Percentiles rank a stretch among this genome's conserved stretches.
Conservation (phyloP, 2,888 invertebrate species). For the Aspidiotus destructor region DNA sequence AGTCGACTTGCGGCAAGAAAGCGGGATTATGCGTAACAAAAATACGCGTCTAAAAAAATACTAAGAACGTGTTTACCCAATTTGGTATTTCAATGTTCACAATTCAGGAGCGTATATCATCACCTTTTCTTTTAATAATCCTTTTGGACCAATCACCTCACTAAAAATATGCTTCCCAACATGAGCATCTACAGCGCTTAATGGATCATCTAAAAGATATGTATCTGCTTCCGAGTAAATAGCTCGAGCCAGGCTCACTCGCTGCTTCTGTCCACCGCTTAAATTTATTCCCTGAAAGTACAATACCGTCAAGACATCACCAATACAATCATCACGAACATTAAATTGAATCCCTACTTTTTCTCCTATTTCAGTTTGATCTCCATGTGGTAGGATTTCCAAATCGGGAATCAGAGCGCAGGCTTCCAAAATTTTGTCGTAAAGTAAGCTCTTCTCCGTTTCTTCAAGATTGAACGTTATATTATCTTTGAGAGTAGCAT, state of each 20-base stretch:
- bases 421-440: constrained; percentile 72
- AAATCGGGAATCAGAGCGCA: constrained; percentile 88
- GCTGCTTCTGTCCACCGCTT: constrained; percentile 86
- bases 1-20: constrained; percentile 80
- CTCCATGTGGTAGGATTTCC: constrained; percentile 85
- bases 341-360: not conserved
- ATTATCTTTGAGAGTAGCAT: constrained; percentile 84
- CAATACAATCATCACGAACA: too few species aligned
- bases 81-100: not conserved
- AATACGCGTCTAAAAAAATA: constrained; percentile 55
- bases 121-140: constrained; percentile 43
- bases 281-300: constrained; percentile 58
- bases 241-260: constrained; percentile 83
- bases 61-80: not conserved
- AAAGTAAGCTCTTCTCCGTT: constrained; percentile 56
- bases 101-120: not conserved
- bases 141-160: constrained; percentile 49
- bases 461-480: constrained; percentile 70
- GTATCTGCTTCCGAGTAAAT: constrained; percentile 81
- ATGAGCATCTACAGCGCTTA: constrained; percentile 57
- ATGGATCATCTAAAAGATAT: constrained; percentile 90
- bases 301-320: too few species aligned
- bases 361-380: constrained; percentile 87
- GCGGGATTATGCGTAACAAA: constrained; percentile 93
- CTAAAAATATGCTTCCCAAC: constrained; percentile 57